Evolutionary conservation across 2,113 vertebrate species (phyloP).

Genomic region (Gambusia affinis): DNA sequence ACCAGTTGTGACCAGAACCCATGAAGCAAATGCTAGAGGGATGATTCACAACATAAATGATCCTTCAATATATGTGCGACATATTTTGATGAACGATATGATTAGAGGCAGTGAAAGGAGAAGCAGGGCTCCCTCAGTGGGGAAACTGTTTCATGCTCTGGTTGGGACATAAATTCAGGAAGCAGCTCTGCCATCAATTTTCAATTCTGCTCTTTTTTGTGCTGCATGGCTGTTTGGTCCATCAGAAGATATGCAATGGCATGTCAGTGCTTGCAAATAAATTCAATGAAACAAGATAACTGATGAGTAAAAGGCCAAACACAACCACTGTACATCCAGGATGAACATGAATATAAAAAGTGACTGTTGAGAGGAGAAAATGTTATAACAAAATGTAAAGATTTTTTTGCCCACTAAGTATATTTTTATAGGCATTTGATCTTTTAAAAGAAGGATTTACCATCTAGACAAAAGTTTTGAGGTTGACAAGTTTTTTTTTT

Average conservation of each 20-base stretch:
- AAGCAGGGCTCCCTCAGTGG: background rate
- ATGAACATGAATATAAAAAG: conserved; percentile 11
- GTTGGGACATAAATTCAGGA: conserved; percentile 21
- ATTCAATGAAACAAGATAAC: conserved; percentile 32
- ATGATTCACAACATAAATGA: background rate
- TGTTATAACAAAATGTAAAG: conserved; percentile 1
- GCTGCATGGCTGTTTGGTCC: conserved; percentile 29
- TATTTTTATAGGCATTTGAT: background rate
- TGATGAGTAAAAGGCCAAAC: conserved; percentile 21
- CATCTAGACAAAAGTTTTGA: background rate
- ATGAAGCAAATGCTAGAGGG: background rate
- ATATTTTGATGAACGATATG: conserved; percentile 18
- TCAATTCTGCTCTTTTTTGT: conserved; percentile 34
- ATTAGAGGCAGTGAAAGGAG: conserved; percentile 6
- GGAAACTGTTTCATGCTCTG: conserved; percentile 12
- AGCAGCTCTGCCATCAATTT: conserved; percentile 30
- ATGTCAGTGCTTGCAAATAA: conserved; percentile 34
- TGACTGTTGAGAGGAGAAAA: background rate
- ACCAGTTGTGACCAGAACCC: background rate
- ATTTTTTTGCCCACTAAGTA: background rate
- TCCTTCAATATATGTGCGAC: background rate
- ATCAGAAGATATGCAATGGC: conserved; percentile 16
- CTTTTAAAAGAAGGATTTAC: background rate
- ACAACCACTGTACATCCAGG: background rate
- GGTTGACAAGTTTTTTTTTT: background rate